These are phyloP conservation scores for Coracias cyanogaster DNA, from an alignment of 2,797 vertebrate genomes.

Conservation along the genomic window DNA sequence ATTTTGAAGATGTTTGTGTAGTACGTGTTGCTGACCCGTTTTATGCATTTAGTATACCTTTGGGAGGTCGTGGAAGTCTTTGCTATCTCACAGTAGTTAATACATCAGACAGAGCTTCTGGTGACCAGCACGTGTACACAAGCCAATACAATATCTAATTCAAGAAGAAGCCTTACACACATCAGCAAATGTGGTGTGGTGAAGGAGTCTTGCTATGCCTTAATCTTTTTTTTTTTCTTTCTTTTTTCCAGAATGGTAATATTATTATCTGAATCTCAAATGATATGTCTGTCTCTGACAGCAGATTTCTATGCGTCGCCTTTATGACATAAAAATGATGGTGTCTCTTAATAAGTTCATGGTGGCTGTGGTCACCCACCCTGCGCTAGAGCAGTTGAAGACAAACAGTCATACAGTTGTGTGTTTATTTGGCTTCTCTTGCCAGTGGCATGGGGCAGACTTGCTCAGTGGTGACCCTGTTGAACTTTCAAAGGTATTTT, in stretches of 20 bases:
- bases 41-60: background rate
- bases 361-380: background rate
- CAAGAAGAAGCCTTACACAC: background rate
- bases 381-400: background rate
- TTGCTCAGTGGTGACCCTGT: background rate
- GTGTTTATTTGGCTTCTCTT: slow-evolving; percentile 25
- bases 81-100: background rate
- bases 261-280: background rate
- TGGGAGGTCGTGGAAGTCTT: background rate
- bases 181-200: fast-evolving
- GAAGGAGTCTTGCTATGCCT: background rate
- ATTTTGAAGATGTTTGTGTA: background rate
- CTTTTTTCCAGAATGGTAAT: background rate
- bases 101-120: background rate
- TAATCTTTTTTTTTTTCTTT: background rate
- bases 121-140: background rate
- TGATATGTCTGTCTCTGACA: background rate
- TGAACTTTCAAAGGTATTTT: background rate
- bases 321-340: background rate
- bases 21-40: background rate
- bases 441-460: background rate
- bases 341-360: background rate
- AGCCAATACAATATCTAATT: background rate
- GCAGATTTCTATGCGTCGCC: background rate
- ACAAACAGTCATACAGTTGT: background rate